phyloP scores from a whole-genome alignment of 2,797 vertebrate species.

The Myripristis jacobus region DNA sequence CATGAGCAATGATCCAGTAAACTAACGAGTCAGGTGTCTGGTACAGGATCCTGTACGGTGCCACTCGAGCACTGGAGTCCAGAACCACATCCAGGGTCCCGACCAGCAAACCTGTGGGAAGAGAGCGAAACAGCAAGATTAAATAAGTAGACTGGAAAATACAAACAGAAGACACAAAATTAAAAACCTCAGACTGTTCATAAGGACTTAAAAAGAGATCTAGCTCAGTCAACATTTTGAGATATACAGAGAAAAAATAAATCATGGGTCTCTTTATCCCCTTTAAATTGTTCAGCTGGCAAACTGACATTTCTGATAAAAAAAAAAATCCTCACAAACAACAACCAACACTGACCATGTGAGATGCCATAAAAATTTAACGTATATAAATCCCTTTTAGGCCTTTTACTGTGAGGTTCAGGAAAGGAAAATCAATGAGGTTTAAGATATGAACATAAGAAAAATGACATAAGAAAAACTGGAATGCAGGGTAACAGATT shows the following conservation, averaged over 20 bases:
- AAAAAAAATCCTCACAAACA: background rate
- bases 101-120: constrained; percentile 90
- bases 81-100: constrained; percentile 96
- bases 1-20: constrained; percentile 97
- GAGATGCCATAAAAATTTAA: background rate
- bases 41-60: constrained; percentile 96
- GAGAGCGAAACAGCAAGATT: constrained; percentile 18
- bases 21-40: constrained; percentile 95
- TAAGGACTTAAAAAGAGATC: background rate
- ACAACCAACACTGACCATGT: background rate
- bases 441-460: constrained; percentile 3
- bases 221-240: background rate
- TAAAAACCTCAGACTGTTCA: background rate
- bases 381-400: background rate
- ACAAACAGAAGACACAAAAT: background rate
- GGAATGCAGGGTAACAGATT: background rate
- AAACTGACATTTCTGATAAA: no score
- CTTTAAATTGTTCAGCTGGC: no score
- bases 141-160: constrained; percentile 9
- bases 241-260: no score
- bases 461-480: constrained; percentile 21
- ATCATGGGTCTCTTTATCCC: no score
- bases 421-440: constrained; percentile 10
- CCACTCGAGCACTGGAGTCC: constrained; percentile 96
- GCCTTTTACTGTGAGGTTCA: constrained; percentile 6